Evolutionary conservation across 2,888 invertebrate species (phyloP).

Genomic region (Salticus scenicus): DNA sequence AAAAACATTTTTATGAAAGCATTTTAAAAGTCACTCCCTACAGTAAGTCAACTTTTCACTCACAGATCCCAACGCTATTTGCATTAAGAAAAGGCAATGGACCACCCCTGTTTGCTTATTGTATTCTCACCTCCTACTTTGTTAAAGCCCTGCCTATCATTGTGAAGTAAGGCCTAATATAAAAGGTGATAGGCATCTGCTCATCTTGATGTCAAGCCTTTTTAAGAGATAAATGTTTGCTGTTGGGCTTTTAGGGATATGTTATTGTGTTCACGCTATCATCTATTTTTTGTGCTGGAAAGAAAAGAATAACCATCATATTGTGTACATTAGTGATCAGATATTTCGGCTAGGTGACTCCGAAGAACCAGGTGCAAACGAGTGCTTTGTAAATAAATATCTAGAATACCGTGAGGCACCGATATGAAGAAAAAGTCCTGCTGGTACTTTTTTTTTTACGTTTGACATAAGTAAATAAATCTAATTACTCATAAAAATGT

Average conservation of each 20-base stretch:
- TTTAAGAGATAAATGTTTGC: not conserved
- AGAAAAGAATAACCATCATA: not conserved
- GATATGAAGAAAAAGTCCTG: too few relatives aligned
- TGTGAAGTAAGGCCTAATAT: not conserved
- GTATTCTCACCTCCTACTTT: not conserved
- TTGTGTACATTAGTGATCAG: not conserved
- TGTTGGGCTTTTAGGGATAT: not conserved
- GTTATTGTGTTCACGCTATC: not conserved
- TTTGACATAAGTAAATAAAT: too few relatives aligned
- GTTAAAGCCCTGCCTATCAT: not conserved
- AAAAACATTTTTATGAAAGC: too few relatives aligned
- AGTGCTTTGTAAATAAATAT: not conserved
- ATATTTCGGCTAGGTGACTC: not conserved
- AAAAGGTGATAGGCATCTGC: slow-evolving; percentile 14
- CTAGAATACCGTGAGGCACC: too few relatives aligned
- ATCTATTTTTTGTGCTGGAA: not conserved
- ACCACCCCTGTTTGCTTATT: not conserved
- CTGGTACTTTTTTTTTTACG: too few relatives aligned
- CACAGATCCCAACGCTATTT: not conserved
- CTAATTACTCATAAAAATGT: too few relatives aligned
- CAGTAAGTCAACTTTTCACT: not conserved
- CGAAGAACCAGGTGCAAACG: not conserved
- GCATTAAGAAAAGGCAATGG: not conserved
- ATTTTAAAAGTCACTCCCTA: not conserved
- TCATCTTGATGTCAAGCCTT: not conserved